Base-by-base conservation (phyloP, 1,140 invertebrate species). In the Nephotettix cincticeps region DNA sequence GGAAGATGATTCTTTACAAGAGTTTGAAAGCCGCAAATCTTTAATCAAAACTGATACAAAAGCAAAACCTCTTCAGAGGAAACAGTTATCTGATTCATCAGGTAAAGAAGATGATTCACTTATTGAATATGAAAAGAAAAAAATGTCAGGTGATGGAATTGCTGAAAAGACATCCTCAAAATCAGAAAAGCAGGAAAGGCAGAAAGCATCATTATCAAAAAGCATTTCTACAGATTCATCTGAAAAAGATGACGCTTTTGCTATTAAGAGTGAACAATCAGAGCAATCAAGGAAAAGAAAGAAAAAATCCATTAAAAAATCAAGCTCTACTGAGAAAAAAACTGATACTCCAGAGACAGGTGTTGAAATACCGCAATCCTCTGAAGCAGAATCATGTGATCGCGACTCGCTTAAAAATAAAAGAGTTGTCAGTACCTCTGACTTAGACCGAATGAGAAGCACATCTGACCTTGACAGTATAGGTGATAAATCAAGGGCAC, bases 1-100 rank as follows among this genome's bases (percentile, higher is more conserved):
- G 61, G 73, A 74, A 70, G 75, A 77, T 69, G 74, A 75, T 72
- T 74, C 74, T 1, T 63, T 74, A 13, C 72, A 73, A 29, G 73
- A 75, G 28, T 74, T 72, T 64, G 69, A 75, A 71, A 72, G 68
- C 25, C 68, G 70, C 29, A 73, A 73, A 58, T 71, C 61, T 21
- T 43, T 63, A 9, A 45, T 65, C 21, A 58, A 68, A 71, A 45
- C 30, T 30, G 30, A 71, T 19, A 70, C 21, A 64, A 17, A 19
- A 27, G n/a, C 40, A 27, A 30, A 30, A 51, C 40, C 17, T 28
- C 67, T 29, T 25, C 27, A 32, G 47, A 66, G 40, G 65, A 68
- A 68, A 36, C 65, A 43, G 29, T 17, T 43, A 14, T 68, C 73
- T 4, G 69, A 73, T 43, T 68, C 69, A 21, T 73, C 72, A 30